Evolutionary conservation across 2,888 invertebrate species (phyloP), one percentile per base, ranked within the genome.

Genomic region (Platycheirus rosarum): DNA sequence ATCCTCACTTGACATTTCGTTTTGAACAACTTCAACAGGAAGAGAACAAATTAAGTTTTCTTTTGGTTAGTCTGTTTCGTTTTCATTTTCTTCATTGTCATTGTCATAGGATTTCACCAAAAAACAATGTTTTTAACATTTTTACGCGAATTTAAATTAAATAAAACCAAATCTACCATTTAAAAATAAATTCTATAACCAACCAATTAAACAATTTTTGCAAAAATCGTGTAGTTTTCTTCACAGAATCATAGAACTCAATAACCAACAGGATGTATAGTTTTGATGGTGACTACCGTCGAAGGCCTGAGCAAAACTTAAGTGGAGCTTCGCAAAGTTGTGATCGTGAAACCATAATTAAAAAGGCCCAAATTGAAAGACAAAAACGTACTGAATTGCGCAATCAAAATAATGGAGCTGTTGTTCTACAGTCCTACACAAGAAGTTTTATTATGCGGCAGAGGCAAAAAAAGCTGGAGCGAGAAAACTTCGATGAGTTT

Each of bases 261-360:
- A 20, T 26, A 20, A 42, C 44, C 9, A 26, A 18, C 26, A 42
- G 63, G 35, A 93, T 93, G 93, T 93, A 93, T 90, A 93, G 95
- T 87, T 98, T 98, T 89, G 97, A 98, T 90, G 98, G 98, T 69
- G 95, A 97, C 89, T 96, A 95, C 89, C 93, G 96, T 87, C 93
- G 95, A 57, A 95, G 93, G 90, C 98, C 98, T 7, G 93, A 95
- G 87, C 98, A 98, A 91, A 97, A 96, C 90, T 92, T 98, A 85
- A 95, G 97, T 77, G 98, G 98, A 75, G 95, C 95, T n/a, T 96
- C 96, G 88, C 93, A 95, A 84, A 94, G 92, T 85, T 92, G 92
- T 84, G 92, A 93, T 87, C 91, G 93, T 74, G 95, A 96, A 87
- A 89, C 89, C 3, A 87, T 90, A 57, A 92, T 98, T 84, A 93